Evolutionary conservation across 2,113 vertebrate species (phyloP), one percentile per base, ranked within the genome.

Genomic region (Syngnathus floridae): DNA sequence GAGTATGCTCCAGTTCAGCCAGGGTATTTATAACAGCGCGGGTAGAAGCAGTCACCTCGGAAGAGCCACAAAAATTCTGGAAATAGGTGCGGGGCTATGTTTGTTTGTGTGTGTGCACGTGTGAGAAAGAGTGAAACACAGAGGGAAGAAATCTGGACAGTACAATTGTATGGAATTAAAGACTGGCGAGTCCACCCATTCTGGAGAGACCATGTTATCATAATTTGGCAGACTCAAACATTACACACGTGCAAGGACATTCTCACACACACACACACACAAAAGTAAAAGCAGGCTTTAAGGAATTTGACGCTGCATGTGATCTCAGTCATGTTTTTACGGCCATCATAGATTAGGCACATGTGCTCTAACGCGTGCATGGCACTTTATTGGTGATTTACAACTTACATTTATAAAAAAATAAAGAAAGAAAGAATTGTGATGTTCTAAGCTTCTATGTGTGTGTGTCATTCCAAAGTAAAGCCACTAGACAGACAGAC

Each of bases 21-120:
- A 64, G 78, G 71, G 57, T 89, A 90, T 89, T 87, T 88, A 81
- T 90, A 88, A 84, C 85, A 37, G 52, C 63, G 35, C 56, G 66
- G 73, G 77, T 58, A 49, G 70, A 67, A 74, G 66, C 68, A 54
- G 69, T 80, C 77, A 69, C 82, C 82, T 83, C 69, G 26, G 70
- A 81, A 81, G 65, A 67, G 69, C 35, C 64, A 78, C 74, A 76
- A 79, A 79, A 82, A 79, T 35, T 51, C 80, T 86, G 72, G 79
- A 75, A 86, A 82, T 78, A 84, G 78, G 70, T 75, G 68, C 1
- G 13, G 51, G 75, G 75, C 74, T 60, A 21, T 40, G 43, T 62
- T 43, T 62, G 16, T 21, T 22, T 63, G 1, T 62, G 58, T 43
- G 38, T 66, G 58, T 46, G 52, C 13, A 19, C 45, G 36, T 40